Conservation (phyloP, 2,797 vertebrate species). For the Pogonophryne albipinna region DNA sequence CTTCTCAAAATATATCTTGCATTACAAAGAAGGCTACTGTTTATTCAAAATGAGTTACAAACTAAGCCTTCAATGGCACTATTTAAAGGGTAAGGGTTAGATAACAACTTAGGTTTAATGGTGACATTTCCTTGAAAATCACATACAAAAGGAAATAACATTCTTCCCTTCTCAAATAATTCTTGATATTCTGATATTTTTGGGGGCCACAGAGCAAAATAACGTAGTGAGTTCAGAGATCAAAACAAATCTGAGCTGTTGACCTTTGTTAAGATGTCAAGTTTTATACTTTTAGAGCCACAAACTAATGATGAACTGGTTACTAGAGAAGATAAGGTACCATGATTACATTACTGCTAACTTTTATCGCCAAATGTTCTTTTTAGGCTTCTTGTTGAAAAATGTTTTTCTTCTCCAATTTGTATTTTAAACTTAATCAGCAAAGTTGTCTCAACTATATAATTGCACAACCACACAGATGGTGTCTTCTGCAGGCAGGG, state of each 20-base stretch:
- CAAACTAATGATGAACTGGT: not conserved
- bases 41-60: not conserved
- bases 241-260: constrained; percentile 1
- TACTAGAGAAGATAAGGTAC: not conserved
- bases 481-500: not conserved
- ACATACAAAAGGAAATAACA: not conserved
- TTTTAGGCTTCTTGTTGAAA: not conserved
- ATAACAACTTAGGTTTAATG: not conserved
- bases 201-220: not conserved
- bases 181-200: not conserved
- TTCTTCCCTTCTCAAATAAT: not conserved
- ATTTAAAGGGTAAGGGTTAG: not conserved
- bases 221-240: not conserved
- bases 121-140: not conserved
- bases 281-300: not conserved
- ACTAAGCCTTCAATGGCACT: not conserved
- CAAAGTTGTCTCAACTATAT: not conserved
- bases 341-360: not conserved
- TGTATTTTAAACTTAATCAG: not conserved
- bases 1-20: not conserved
- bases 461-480: not conserved
- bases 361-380: no score
- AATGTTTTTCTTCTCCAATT: not conserved
- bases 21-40: not conserved
- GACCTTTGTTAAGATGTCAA: not conserved